phyloP scores from a whole-genome alignment of 2,888 invertebrate genomes.

The Trachelus stipa region DNA sequence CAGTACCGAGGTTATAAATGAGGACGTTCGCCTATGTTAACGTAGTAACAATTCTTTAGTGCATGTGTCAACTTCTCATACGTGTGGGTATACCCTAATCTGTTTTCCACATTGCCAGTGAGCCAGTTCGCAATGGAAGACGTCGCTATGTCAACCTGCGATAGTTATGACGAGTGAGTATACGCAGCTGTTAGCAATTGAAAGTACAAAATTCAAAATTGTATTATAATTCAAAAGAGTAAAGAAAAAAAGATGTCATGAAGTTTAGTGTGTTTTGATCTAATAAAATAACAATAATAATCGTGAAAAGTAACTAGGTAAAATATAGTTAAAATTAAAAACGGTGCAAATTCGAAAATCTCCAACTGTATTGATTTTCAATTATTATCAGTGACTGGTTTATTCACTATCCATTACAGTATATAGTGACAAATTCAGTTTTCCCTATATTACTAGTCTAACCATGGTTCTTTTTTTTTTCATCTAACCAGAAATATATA shows the following conservation, averaged over 20 bases:
- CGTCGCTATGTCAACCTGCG: constrained; percentile 28
- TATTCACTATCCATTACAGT: background rate
- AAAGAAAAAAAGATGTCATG: background rate
- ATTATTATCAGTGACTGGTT: background rate
- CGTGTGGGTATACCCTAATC: constrained; percentile 27
- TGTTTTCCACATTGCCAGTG: constrained; percentile 29
- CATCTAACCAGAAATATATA: background rate
- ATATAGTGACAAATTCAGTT: background rate
- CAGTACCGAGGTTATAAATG: constrained; percentile 1
- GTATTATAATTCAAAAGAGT: background rate
- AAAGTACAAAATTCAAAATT: background rate
- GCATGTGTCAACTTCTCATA: constrained; percentile 10
- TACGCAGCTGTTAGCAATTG: constrained; percentile 9
- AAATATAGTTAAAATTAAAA: background rate
- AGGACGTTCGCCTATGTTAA: constrained; percentile 20
- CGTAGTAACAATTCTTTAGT: constrained; percentile 29
- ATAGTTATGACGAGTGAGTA: constrained; percentile 38
- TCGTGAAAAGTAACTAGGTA: background rate
- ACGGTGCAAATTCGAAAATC: background rate
- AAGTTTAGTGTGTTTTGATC: background rate
- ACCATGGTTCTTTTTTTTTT: background rate
- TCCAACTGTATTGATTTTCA: background rate
- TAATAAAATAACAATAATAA: background rate
- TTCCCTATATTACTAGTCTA: background rate
- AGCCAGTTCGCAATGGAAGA: constrained; percentile 30